These are phyloP conservation scores for Drosophila trapezifrons DNA, from an alignment of 1,140 invertebrate species.

Conservation along the genomic window DNA sequence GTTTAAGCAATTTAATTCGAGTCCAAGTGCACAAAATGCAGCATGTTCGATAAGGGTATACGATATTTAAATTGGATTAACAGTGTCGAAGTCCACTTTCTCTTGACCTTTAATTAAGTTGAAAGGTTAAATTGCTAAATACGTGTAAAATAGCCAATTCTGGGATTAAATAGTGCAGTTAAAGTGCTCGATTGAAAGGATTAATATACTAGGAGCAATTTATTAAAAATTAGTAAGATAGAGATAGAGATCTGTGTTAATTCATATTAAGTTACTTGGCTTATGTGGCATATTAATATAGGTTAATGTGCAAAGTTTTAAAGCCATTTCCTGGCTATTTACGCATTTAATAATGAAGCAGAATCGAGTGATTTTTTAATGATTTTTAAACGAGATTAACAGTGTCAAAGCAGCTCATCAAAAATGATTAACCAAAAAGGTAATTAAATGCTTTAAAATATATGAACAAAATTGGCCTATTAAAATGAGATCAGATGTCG, in stretches of 20 bases:
- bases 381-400: not conserved
- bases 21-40: constrained; percentile 6
- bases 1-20: constrained; percentile 26
- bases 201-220: not conserved
- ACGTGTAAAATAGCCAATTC: not conserved
- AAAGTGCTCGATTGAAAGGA: not conserved
- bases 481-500: not conserved
- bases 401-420: no score
- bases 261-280: no score
- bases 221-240: not conserved
- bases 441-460: not conserved
- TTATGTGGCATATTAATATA: not conserved
- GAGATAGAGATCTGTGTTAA: no score
- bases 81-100: not conserved
- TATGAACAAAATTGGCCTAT: not conserved
- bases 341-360: not conserved
- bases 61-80: not conserved
- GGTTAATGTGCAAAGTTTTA: not conserved
- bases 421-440: not conserved
- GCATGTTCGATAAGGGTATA: not conserved
- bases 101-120: not conserved
- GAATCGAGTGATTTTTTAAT: not conserved
- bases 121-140: not conserved
- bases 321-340: not conserved
- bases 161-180: not conserved